Evolutionary conservation across 1,140 invertebrate genomes (phyloP).

Genomic region (Lordiphosa collinella): DNA sequence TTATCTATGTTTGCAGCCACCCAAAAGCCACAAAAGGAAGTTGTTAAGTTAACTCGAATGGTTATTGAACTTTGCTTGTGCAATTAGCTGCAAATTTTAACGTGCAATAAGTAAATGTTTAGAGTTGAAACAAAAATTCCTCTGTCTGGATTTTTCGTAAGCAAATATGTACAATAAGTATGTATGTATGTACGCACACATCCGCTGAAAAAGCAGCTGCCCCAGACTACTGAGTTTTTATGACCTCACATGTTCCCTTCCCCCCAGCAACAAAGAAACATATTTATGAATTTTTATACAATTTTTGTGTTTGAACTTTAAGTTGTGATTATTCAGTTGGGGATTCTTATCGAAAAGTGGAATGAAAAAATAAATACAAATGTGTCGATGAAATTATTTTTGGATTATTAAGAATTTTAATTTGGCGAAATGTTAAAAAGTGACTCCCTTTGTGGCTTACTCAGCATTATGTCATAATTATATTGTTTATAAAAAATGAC

Average conservation of each 20-base stretch:
- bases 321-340: too few species aligned
- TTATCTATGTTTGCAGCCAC: neutral
- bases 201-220: neutral
- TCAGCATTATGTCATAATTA: neutral
- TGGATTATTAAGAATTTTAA: too few species aligned
- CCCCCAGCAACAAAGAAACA: neutral
- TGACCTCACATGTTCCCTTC: neutral
- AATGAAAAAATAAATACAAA: neutral
- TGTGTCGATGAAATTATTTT: too few species aligned
- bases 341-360: neutral
- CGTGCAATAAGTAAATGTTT: conserved; percentile 1
- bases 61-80: conserved; percentile 2
- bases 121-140: neutral
- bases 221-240: neutral
- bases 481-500: neutral
- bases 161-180: neutral
- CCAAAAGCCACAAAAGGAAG: neutral
- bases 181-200: neutral
- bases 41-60: neutral
- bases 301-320: too few species aligned
- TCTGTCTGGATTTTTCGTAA: neutral
- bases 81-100: conserved; percentile 1
- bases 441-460: too few species aligned
- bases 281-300: neutral
- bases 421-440: too few species aligned